Percentiles rank a stretch among this genome's conserved stretches.
Evolutionary conservation across 2,113 vertebrate genomes (phyloP).

Genomic region (Chascanopsetta lugubris): DNA sequence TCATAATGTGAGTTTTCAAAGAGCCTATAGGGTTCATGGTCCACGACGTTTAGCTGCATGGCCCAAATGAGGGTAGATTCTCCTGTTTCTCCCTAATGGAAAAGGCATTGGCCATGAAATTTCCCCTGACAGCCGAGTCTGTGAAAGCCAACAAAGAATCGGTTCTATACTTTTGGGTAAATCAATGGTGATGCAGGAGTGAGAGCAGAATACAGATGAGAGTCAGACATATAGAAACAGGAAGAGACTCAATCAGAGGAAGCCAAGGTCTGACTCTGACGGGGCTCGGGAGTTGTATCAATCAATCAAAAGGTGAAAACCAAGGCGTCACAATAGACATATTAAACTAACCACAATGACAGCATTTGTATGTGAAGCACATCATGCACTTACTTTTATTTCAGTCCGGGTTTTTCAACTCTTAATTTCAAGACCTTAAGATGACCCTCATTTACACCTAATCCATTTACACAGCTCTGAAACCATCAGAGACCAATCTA

Average conservation of each 20-base stretch:
- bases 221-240: slow-evolving; percentile 8
- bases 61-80: slow-evolving; percentile 36
- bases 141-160: slow-evolving; percentile 53
- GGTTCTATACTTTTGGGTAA: slow-evolving; percentile 53
- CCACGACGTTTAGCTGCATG: slow-evolving; percentile 25
- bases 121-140: slow-evolving; percentile 63
- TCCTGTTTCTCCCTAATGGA: slow-evolving; percentile 68
- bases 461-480: neutral
- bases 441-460: neutral
- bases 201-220: slow-evolving; percentile 53
- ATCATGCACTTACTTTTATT: too few relatives aligned
- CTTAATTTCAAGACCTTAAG: neutral
- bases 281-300: neutral
- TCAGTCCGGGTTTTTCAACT: neutral
- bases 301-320: slow-evolving; percentile 15
- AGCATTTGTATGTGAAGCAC: slow-evolving; percentile 6
- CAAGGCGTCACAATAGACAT: slow-evolving; percentile 5
- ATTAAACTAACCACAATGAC: neutral
- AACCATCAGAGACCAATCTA: neutral
- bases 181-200: slow-evolving; percentile 44
- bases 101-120: slow-evolving; percentile 72
- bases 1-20: slow-evolving; percentile 43
- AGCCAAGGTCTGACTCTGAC: neutral
- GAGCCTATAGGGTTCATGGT: slow-evolving; percentile 41
- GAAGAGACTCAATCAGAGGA: slow-evolving; percentile 4